These are phyloP conservation scores for Xestia c-nigrum DNA, from an alignment of 2,888 invertebrate genomes.

Conservation along the genomic window DNA sequence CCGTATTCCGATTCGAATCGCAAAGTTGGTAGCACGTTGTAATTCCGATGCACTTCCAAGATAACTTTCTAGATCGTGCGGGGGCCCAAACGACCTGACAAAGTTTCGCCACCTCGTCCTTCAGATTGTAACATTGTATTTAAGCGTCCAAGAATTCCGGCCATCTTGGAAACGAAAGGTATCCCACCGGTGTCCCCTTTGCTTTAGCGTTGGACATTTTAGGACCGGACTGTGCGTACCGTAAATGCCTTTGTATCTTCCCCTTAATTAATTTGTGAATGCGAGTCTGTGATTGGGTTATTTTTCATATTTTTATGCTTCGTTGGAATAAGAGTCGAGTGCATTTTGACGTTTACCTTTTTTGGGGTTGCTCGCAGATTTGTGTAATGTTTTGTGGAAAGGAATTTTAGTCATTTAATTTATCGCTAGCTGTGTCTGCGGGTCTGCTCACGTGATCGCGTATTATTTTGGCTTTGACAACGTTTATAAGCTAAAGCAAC, in stretches of 20 bases:
- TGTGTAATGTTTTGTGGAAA: neutral
- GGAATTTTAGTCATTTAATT: neutral
- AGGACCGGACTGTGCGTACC: conserved; percentile 64
- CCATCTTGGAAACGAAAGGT: conserved; percentile 74
- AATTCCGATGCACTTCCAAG: conserved; percentile 87
- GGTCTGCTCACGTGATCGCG: no score
- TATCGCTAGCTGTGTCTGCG: no score
- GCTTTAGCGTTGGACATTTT: conserved; percentile 66
- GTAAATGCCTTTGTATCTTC: conserved; percentile 59
- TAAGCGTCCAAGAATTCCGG: conserved; percentile 72
- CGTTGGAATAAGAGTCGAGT: conserved; percentile 1
- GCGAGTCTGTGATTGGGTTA: conserved; percentile 34
- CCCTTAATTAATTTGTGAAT: conserved; percentile 65
- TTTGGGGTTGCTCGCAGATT: neutral
- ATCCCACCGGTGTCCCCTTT: conserved; percentile 61
- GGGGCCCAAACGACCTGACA: conserved; percentile 85
- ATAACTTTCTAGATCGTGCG: conserved; percentile 85
- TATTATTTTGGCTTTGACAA: no score
- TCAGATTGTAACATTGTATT: conserved; percentile 75
- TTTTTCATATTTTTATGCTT: conserved; percentile 33
- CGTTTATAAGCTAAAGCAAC: no score
- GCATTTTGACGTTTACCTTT: conserved; percentile 2
- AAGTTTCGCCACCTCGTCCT: conserved; percentile 77
- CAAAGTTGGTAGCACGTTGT: conserved; percentile 84
- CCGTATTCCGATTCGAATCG: conserved; percentile 81